Evolutionary conservation across 2,888 invertebrate genomes (phyloP), one percentile per base, ranked within the genome.

Genomic region (Scaptomyza cyrtandrae): DNA sequence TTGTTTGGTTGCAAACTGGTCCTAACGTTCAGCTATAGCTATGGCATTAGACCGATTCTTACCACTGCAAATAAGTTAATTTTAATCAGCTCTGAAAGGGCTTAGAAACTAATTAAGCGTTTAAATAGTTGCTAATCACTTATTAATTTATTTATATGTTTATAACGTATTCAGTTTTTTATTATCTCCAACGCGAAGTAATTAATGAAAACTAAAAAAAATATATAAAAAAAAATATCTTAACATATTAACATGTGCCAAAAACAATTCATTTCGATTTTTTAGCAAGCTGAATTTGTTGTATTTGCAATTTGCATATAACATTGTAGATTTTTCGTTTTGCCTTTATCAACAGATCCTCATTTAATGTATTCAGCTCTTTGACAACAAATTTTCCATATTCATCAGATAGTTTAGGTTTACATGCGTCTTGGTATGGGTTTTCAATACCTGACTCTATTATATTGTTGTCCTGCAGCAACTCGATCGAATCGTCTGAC

Each of bases 301-400:
- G 73, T 41, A 52, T 52, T 44, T 78, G 78, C 62, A 81, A 58
- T 11, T 6, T 31, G 13, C 73, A 71, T 39, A 84, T 58, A 3
- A 84, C 11, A 43, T 80, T 72, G 48, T 65, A 80, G 4, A 84
- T 80, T 45, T 35, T 49, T 0, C 59, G 39, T 31, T 83, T 83
- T 4, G 83, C 78, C 37, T 78, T 73, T 1, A 64, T 49, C 0
- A 75, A 45, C 13, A 83, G 49, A 57, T 83, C 75, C 16, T 66
- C 61, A n/a, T 48, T 67, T 1, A 80, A 37, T 24, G 68, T 53
- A 6, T 57, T 50, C 2, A 80, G 31, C 49, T 83, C 84, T 13
- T 78, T 73, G 31, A 54, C 67, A 31, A 80, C 58, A 16, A 80
- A 78, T 27, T 70, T 39, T n/a, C 67, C 67, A 50, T 80, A 80